Evolutionary conservation across 2,888 invertebrate species (phyloP).

Genomic region (Caenorhabditis afra): DNA sequence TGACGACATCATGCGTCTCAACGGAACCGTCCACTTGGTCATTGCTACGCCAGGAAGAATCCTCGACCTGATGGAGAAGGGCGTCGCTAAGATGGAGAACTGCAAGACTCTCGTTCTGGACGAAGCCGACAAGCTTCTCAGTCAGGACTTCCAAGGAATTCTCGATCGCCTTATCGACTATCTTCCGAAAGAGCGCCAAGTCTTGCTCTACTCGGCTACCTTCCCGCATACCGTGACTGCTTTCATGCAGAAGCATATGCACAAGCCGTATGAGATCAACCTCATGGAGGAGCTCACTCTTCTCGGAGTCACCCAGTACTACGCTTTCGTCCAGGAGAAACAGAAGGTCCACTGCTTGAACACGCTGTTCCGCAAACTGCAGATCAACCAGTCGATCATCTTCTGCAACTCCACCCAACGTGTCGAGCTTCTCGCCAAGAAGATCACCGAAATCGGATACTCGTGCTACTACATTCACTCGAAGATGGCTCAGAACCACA

Average conservation of each 20-base stretch:
- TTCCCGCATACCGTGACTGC: constrained; percentile 98
- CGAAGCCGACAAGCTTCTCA: constrained; percentile 98
- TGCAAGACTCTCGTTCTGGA: constrained; percentile 97
- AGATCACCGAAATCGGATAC: constrained; percentile 99
- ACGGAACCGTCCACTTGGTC: constrained; percentile 95
- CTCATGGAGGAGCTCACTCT: constrained; percentile 99
- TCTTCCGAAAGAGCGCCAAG: constrained; percentile 95
- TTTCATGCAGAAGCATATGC: constrained; percentile 98
- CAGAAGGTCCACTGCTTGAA: constrained; percentile 99
- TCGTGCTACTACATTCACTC: constrained; percentile 99
- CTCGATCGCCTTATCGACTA: constrained; percentile 95
- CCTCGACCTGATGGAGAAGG: constrained; percentile 99
- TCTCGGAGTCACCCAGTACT: constrained; percentile 99
- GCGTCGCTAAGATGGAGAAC: constrained; percentile 92
- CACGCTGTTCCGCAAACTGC: constrained; percentile 98
- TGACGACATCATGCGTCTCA: constrained; percentile 99
- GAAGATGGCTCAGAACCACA: constrained; percentile 95
- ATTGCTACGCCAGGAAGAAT: constrained; percentile 99
- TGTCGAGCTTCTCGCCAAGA: constrained; percentile 98
- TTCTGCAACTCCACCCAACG: constrained; percentile 99
- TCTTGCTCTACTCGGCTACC: constrained; percentile 97
- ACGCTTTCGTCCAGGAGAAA: constrained; percentile 99
- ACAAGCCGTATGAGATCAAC: constrained; percentile 97
- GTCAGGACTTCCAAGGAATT: constrained; percentile 99
- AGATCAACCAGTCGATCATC: constrained; percentile 99